Conservation (phyloP, 2,888 invertebrate species). For the Mesorhabditis sp. region DNA sequence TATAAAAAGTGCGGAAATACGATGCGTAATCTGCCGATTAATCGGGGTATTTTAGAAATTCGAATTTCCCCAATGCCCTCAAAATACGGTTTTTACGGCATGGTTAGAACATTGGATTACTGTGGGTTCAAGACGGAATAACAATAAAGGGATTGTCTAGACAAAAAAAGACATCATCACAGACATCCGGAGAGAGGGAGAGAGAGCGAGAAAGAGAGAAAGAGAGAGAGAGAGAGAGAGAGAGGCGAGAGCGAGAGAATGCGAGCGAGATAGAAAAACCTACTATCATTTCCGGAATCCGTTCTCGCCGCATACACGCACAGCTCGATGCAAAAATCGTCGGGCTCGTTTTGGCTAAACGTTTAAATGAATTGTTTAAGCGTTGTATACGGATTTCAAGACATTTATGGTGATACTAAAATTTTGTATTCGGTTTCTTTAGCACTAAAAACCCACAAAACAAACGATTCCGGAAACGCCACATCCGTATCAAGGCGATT, state of each 20-base stretch:
- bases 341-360: conserved; percentile 34
- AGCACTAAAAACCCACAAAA: conserved; percentile 27
- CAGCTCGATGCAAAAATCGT: conserved; percentile 37
- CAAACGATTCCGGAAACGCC: conserved; percentile 32
- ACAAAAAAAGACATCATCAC: too few species aligned
- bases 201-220: not conserved
- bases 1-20: not conserved
- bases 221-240: not conserved
- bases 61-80: not conserved
- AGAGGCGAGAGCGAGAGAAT: not conserved
- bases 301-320: conserved; percentile 33
- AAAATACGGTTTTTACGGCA: too few species aligned
- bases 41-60: not conserved
- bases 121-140: too few species aligned
- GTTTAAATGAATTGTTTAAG: not conserved
- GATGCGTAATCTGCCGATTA: not conserved
- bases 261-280: not conserved
- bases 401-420: not conserved
- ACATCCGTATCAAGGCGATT: conserved; percentile 39
- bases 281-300: conserved; percentile 25
- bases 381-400: too few species aligned
- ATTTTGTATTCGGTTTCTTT: not conserved
- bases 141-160: too few species aligned
- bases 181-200: too few species aligned
- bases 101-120: too few species aligned